Conservation (phyloP, 2,888 invertebrate genomes). For the Sericinus montela region DNA sequence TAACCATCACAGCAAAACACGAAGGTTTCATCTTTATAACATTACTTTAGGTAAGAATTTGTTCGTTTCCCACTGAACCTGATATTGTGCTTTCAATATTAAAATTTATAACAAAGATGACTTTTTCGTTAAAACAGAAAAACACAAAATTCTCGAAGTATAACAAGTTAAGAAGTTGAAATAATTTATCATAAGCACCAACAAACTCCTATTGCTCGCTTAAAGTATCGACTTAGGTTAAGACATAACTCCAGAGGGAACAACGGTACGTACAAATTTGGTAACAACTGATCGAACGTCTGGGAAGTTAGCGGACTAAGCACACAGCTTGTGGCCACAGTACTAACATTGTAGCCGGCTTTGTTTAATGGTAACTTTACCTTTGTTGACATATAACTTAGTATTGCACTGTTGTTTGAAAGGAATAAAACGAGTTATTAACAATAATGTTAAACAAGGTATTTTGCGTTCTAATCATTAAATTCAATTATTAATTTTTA, state of each 20-base stretch:
- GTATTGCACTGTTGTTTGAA: conserved; percentile 21
- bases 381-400: conserved; percentile 25
- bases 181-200: no score
- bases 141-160: no score
- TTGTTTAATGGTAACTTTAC: conserved; percentile 28
- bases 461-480: conserved; percentile 18
- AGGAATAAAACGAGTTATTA: conserved; percentile 15
- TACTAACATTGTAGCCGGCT: conserved; percentile 35
- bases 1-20: no score
- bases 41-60: no score
- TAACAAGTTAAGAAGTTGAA: no score
- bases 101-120: no score
- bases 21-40: no score
- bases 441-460: conserved; percentile 21
- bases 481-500: no score
- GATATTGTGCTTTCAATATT: no score
- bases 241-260: conserved; percentile 20
- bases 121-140: no score
- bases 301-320: conserved; percentile 48
- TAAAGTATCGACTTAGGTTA: conserved; percentile 25
- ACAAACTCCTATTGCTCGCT: conserved; percentile 7
- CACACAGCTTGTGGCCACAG: conserved; percentile 37
- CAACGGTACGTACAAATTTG: conserved; percentile 31
- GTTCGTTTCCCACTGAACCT: no score
- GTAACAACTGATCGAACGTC: conserved; percentile 45